Conservation (phyloP, 2,113 vertebrate species). For the Mesembrinibis cayennensis region DNA sequence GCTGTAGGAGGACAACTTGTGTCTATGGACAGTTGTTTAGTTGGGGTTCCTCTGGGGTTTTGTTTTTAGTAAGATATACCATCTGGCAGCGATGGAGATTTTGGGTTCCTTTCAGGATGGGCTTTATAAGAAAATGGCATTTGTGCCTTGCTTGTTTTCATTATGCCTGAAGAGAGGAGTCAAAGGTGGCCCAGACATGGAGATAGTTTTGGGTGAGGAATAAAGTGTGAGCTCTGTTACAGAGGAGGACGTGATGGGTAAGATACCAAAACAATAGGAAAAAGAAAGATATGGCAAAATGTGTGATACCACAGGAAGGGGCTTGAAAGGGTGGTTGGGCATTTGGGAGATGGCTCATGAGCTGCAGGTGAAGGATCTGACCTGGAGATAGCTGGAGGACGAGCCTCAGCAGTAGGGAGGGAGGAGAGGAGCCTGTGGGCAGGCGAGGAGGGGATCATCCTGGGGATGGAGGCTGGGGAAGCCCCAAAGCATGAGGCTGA, state of each 20-base stretch:
- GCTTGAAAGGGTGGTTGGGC: background rate
- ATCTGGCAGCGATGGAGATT: background rate
- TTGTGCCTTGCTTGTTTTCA: background rate
- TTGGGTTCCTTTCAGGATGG: background rate
- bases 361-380: background rate
- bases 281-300: background rate
- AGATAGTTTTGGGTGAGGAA: background rate
- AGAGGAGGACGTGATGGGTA: too few relatives aligned
- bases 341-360: background rate
- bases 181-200: background rate
- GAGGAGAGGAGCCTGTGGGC: background rate
- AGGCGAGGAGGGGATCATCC: background rate
- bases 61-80: background rate
- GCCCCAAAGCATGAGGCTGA: background rate
- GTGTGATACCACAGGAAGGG: accelerated
- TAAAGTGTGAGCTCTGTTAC: background rate
- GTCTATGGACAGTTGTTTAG: background rate
- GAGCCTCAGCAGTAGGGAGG: background rate
- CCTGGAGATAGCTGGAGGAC: background rate
- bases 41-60: background rate
- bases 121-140: background rate
- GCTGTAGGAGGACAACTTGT: background rate
- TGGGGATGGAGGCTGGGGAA: background rate
- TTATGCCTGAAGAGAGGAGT: background rate
- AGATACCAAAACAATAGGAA: accelerated